phyloP scores from a whole-genome alignment of 92 coral and sea anemone species.

The Porites cylindrica region DNA sequence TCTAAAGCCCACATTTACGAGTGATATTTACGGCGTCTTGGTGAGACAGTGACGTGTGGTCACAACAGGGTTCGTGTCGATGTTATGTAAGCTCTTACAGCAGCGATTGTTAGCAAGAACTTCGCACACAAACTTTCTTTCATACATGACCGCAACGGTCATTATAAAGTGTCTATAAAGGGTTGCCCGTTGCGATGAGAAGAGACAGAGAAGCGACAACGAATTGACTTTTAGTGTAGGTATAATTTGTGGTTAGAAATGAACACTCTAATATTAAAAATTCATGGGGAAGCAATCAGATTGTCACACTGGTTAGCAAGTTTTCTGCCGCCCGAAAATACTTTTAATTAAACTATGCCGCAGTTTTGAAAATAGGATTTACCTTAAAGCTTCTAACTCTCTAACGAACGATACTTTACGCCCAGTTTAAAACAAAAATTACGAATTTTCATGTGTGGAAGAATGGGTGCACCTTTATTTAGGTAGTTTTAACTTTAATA shows the following conservation, averaged over 20 bases:
- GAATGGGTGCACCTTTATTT: too few relatives aligned
- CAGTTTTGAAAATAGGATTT: slow-evolving; percentile 4
- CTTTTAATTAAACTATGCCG: slow-evolving; percentile 21
- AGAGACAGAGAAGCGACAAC: not conserved
- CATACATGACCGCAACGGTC: slow-evolving; percentile 30
- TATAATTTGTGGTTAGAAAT: slow-evolving; percentile 21
- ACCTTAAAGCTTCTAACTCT: slow-evolving; percentile 3
- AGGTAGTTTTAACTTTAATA: too few relatives aligned
- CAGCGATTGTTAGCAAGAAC: slow-evolving; percentile 20
- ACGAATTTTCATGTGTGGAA: not conserved
- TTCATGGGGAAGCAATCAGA: slow-evolving; percentile 22
- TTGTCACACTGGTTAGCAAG: slow-evolving; percentile 7
- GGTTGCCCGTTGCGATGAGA: slow-evolving; percentile 21
- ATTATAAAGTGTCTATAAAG: not conserved
- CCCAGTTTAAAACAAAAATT: not conserved
- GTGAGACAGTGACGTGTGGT: slow-evolving; percentile 1
- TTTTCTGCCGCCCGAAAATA: not conserved
- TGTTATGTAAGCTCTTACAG: slow-evolving; percentile 1
- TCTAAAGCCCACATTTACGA: not conserved
- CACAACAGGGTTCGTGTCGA: slow-evolving; percentile 17
- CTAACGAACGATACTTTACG: not conserved
- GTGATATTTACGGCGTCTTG: slow-evolving; percentile 17
- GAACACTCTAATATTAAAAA: not conserved
- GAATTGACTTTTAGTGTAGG: not conserved
- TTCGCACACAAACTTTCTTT: slow-evolving; percentile 11